Conservation (phyloP, 2,113 vertebrate genomes). For the Sterrhoptilus dennistouni region DNA sequence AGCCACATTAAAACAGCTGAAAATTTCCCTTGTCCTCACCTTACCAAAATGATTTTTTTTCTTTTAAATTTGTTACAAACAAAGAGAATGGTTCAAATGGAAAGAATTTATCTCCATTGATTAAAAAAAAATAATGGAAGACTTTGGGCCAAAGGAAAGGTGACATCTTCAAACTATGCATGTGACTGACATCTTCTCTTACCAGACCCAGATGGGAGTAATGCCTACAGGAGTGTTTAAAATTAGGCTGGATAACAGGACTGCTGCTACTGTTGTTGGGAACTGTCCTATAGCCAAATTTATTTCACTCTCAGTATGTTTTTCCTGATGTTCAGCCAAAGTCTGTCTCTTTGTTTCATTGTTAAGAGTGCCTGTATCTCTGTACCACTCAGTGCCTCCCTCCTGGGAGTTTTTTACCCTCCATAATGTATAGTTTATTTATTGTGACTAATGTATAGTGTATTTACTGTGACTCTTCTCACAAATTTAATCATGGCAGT, state of each 20-base stretch:
- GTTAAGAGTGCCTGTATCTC: background rate
- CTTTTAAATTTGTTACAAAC: background rate
- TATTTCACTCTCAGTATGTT: slow-evolving; percentile 9
- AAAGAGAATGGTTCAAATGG: background rate
- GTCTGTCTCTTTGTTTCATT: background rate
- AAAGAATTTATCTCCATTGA: background rate
- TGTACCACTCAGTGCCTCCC: background rate
- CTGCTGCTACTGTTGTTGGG: slow-evolving; percentile 7
- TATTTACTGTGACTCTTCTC: background rate
- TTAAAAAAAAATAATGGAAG: background rate
- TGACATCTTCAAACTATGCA: background rate
- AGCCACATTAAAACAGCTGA: background rate
- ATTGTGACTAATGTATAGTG: background rate
- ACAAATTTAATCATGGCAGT: background rate
- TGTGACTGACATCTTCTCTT: background rate
- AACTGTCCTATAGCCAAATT: background rate
- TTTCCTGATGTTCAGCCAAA: slow-evolving; percentile 40
- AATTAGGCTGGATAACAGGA: background rate
- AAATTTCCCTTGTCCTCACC: background rate
- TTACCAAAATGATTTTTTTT: background rate
- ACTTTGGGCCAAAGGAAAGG: background rate
- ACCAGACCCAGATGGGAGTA: background rate
- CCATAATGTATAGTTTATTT: background rate
- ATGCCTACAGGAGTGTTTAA: background rate
- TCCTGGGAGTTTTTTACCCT: background rate